Evolutionary conservation across 1,140 invertebrate species (phyloP).

Genomic region (Lutraria rhynchaena): DNA sequence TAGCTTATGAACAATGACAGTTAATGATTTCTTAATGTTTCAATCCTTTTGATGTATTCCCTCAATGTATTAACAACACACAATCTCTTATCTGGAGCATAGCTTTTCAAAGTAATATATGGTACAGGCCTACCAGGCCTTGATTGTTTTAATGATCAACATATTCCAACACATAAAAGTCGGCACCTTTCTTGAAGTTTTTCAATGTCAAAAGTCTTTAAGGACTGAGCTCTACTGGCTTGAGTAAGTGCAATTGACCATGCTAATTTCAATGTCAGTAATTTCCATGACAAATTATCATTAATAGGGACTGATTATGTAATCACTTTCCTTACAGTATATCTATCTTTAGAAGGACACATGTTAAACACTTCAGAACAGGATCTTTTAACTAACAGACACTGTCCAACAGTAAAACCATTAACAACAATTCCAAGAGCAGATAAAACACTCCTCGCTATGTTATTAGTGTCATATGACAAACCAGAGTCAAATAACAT

Average conservation of each 20-base stretch:
- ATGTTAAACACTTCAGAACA: constrained; percentile 3
- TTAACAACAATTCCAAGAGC: too few species aligned
- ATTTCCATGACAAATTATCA: constrained; percentile 31
- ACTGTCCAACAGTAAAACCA: constrained; percentile 8
- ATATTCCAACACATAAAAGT: neutral
- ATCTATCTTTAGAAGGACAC: neutral
- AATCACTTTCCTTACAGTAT: neutral
- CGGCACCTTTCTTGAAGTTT: neutral
- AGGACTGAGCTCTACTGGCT: constrained; percentile 7
- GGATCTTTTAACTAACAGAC: constrained; percentile 44
- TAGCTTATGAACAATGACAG: constrained; percentile 26
- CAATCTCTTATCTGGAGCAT: constrained; percentile 25
- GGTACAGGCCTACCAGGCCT: constrained; percentile 15
- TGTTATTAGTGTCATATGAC: constrained; percentile 52
- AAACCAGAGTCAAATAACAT: too few species aligned
- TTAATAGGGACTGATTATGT: neutral
- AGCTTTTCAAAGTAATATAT: constrained; percentile 18
- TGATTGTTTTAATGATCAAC: neutral
- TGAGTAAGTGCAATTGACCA: constrained; percentile 14
- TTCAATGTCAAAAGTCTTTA: neutral
- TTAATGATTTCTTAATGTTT: constrained; percentile 7
- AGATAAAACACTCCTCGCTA: constrained; percentile 31
- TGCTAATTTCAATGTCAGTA: constrained; percentile 30
- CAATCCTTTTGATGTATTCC: constrained; percentile 28
- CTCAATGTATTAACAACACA: constrained; percentile 35